Evolutionary conservation across 1,140 invertebrate species (phyloP).

Genomic region (Scaptomyza montana): DNA sequence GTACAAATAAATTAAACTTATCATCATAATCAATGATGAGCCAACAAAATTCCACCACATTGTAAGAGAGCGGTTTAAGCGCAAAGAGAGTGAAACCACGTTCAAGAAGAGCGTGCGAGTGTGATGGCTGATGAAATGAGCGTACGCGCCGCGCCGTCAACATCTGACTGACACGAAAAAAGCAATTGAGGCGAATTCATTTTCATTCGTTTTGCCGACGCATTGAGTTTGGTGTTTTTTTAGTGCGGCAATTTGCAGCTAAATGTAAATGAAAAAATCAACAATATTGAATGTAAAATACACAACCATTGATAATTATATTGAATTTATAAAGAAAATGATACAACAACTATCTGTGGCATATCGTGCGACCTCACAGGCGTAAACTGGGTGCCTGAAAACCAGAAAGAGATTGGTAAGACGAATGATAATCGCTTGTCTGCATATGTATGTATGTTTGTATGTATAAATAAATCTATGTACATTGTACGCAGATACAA

Average conservation of each 20-base stretch:
- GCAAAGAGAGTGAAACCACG: not conserved
- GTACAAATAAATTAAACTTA: conserved; percentile 12
- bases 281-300: conserved; percentile 33
- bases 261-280: conserved; percentile 33
- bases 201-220: conserved; percentile 54
- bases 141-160: conserved; percentile 33
- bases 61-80: conserved; percentile 22
- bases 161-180: conserved; percentile 42
- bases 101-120: conserved; percentile 10
- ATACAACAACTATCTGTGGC: not conserved
- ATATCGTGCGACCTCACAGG: conserved; percentile 3
- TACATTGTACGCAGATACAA: conserved; percentile 8
- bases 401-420: conserved; percentile 41
- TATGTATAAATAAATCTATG: conserved; percentile 6
- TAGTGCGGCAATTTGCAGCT: conserved; percentile 37
- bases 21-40: conserved; percentile 47
- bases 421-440: conserved; percentile 34
- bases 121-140: conserved; percentile 3
- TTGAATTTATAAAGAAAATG: conserved; percentile 2
- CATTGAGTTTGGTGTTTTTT: conserved; percentile 48
- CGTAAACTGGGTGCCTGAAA: not conserved
- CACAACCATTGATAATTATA: conserved; percentile 11
- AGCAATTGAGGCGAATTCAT: conserved; percentile 46
- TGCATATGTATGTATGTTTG: conserved; percentile 30
- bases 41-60: conserved; percentile 34